Conservation (phyloP, 2,888 invertebrate species). For the Carpatolechia fugitivella region DNA sequence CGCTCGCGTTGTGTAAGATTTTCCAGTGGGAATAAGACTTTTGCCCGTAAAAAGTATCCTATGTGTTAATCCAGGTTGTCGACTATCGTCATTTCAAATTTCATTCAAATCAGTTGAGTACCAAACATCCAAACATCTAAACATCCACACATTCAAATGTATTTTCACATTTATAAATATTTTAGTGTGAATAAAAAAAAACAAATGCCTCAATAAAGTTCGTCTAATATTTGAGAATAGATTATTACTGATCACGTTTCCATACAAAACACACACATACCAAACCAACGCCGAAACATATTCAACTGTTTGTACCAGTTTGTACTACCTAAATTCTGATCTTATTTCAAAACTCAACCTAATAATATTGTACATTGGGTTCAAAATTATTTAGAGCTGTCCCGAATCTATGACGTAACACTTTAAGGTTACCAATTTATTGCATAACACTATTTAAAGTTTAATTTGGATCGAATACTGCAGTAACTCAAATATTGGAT, state of each 20-base stretch:
- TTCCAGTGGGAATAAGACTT: no score
- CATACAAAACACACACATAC: not conserved
- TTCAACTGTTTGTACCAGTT: not conserved
- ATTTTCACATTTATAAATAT: no score
- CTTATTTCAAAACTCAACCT: not conserved
- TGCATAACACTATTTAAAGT: slow-evolving; percentile 17
- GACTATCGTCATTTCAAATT: no score
- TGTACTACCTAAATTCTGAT: not conserved
- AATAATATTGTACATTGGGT: not conserved
- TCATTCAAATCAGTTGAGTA: no score
- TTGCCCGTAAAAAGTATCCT: no score
- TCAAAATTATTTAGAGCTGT: not conserved
- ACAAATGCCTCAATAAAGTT: no score
- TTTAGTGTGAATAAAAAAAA: no score
- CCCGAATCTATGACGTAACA: slow-evolving; percentile 19
- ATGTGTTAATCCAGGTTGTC: no score
- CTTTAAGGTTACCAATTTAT: slow-evolving; percentile 21
- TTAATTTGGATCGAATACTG: not conserved
- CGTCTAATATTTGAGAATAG: not conserved
- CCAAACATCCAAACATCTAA: no score
- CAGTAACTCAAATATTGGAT: not conserved
- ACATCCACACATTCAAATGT: no score
- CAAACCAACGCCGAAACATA: not conserved
- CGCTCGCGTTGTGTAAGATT: no score
- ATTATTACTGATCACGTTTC: not conserved